These are phyloP conservation scores for Proteles cristata DNA, from an alignment of 2,113 vertebrate genomes.

Conservation along the genomic window DNA sequence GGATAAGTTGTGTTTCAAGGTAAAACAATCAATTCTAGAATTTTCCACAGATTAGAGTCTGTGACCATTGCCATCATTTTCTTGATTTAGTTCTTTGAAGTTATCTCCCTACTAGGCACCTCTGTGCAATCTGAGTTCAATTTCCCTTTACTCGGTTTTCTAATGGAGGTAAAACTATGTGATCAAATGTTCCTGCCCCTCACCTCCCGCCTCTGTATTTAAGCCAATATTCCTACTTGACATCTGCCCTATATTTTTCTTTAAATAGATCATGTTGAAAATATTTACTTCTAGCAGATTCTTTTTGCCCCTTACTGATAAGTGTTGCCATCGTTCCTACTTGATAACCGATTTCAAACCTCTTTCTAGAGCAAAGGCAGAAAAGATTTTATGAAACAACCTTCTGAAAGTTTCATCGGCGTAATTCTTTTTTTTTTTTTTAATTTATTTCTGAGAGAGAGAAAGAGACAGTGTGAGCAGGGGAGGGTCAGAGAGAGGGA, in stretches of 20 bases:
- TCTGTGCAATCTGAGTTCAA: not conserved
- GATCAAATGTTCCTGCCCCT: accelerated
- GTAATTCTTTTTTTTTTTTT: not conserved
- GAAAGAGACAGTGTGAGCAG: too few species aligned
- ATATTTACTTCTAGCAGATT: not conserved
- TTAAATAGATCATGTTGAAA: not conserved
- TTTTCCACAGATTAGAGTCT: not conserved
- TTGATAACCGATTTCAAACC: not conserved
- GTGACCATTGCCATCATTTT: not conserved
- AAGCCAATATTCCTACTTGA: not conserved
- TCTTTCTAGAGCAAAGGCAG: not conserved
- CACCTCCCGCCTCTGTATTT: not conserved
- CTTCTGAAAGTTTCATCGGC: not conserved
- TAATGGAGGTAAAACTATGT: not conserved
- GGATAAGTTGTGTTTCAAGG: not conserved
- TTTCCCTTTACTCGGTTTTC: not conserved
- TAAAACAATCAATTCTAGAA: not conserved
- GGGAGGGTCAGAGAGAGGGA: too few species aligned
- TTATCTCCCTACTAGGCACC: not conserved
- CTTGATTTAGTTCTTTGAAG: not conserved
- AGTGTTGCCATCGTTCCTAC: not conserved
- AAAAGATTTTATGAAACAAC: not conserved
- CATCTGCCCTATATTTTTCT: not conserved
- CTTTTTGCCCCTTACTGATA: not conserved
- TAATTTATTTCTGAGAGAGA: too few species aligned